Evolutionary conservation across 2,113 vertebrate species (phyloP).

Genomic region (Caretta caretta): DNA sequence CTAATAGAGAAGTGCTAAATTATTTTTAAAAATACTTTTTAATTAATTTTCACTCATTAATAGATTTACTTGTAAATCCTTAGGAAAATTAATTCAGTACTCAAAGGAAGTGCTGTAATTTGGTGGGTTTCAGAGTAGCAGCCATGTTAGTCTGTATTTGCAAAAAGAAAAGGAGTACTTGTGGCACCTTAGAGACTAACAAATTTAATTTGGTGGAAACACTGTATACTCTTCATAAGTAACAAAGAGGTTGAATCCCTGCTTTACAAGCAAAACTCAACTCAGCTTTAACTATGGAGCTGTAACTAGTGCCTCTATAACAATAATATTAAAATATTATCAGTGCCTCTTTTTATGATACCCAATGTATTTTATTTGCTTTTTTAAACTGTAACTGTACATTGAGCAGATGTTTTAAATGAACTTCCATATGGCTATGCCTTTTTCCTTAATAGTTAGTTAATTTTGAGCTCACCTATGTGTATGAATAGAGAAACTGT

Average conservation of each 20-base stretch:
- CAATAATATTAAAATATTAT: neutral
- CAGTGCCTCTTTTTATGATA: neutral
- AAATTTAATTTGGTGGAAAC: neutral
- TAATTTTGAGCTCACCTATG: neutral
- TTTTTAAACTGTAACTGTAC: neutral
- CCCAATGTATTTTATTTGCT: neutral
- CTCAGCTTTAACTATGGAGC: accelerated
- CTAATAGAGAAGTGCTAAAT: neutral
- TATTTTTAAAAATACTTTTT: neutral
- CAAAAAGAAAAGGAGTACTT: no score
- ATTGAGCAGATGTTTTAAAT: neutral
- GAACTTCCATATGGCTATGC: neutral
- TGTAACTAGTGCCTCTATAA: neutral
- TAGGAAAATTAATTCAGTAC: neutral
- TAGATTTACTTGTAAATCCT: neutral
- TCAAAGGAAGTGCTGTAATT: neutral
- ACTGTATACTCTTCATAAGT: accelerated
- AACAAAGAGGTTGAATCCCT: neutral
- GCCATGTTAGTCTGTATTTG: no score
- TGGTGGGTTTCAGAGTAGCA: neutral
- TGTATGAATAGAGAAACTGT: neutral
- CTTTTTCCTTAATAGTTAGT: neutral
- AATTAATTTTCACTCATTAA: neutral
- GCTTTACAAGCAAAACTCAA: no score
- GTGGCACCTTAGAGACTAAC: no score